These are phyloP conservation scores for Choloepus didactylus DNA, from an alignment of 2,797 vertebrate species.

Conservation along the genomic window DNA sequence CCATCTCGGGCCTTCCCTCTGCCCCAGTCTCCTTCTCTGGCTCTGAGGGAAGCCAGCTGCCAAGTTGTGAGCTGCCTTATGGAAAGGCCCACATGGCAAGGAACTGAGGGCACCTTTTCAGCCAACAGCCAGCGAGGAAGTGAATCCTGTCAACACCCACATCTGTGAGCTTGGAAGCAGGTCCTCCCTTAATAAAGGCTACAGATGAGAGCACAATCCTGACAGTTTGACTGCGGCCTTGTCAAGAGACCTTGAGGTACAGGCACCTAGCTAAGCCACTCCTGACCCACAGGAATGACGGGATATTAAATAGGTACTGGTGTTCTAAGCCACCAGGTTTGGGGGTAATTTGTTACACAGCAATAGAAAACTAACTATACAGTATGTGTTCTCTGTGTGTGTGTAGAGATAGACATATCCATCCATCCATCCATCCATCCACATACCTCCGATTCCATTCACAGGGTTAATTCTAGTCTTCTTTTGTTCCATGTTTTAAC, in stretches of 20 bases:
- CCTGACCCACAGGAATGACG: slow-evolving; percentile 17
- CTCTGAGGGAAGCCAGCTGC: neutral
- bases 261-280: neutral
- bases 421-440: neutral
- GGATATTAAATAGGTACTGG: slow-evolving; percentile 5
- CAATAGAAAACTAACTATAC: neutral
- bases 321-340: neutral
- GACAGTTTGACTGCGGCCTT: neutral
- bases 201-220: neutral
- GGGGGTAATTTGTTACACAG: neutral
- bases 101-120: neutral
- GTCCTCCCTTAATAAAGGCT: neutral
- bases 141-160: neutral
- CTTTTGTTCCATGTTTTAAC: neutral
- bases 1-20: neutral
- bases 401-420: too few relatives aligned
- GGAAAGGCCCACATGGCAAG: neutral
- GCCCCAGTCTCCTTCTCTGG: neutral
- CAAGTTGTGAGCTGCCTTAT: neutral
- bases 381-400: neutral
- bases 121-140: neutral
- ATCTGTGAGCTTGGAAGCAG: neutral
- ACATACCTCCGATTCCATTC: neutral
- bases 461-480: slow-evolving; percentile 28
- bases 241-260: neutral